Conservation (phyloP, 2,888 invertebrate genomes). For the Ormyrus labotus region DNA sequence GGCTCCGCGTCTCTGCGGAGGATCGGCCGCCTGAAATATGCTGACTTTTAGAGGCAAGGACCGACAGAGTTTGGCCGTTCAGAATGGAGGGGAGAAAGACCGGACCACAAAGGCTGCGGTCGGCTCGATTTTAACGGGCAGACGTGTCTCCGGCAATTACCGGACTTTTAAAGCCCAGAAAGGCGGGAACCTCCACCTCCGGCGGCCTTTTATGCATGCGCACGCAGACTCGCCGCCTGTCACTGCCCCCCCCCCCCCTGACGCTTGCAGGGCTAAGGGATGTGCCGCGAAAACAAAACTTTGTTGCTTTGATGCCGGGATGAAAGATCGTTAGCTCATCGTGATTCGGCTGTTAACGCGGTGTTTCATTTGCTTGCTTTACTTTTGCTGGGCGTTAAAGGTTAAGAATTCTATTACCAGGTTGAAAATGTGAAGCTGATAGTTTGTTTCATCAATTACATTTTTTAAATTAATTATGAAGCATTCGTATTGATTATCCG, state of each 20-base stretch:
- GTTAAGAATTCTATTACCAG: no score
- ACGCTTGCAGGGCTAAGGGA: conserved; percentile 25
- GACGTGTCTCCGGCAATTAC: conserved; percentile 75
- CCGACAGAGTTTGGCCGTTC: conserved; percentile 47
- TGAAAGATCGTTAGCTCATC: not conserved
- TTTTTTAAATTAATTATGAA: no score
- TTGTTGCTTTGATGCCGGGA: not conserved
- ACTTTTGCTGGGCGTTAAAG: no score
- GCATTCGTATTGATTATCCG: no score
- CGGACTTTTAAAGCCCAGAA: conserved; percentile 73
- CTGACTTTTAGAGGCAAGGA: conserved; percentile 72
- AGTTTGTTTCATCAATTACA: no score
- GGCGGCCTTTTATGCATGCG: conserved; percentile 54
- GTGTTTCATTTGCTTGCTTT: no score
- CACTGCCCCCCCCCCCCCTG: not conserved
- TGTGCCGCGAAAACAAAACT: conserved; percentile 39
- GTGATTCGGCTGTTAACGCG: not conserved
- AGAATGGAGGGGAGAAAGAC: conserved; percentile 52
- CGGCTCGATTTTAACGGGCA: conserved; percentile 73
- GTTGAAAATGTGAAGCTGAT: no score
- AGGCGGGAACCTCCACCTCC: conserved; percentile 37
- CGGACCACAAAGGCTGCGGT: conserved; percentile 74
- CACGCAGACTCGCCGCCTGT: conserved; percentile 34
- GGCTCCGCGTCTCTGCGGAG: not conserved
- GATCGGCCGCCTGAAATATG: conserved; percentile 68